phyloP scores from a whole-genome alignment of 2,888 invertebrate genomes.

The Yponomeuta cagnagella region DNA sequence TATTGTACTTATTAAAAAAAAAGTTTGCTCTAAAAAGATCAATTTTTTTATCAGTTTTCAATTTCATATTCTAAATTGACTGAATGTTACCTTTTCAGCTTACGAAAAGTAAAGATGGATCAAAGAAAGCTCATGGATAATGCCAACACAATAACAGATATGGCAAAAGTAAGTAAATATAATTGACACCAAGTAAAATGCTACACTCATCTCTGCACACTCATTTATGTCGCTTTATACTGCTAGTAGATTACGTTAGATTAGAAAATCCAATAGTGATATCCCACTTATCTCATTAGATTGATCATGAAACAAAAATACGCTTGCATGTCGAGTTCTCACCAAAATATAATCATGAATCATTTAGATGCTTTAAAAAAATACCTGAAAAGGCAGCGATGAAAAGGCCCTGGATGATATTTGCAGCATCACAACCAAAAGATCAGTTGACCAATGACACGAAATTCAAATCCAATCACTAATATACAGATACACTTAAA shows the following conservation, averaged over 20 bases:
- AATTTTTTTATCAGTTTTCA: too few relatives aligned
- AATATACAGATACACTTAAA: not conserved
- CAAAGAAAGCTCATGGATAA: constrained; percentile 99
- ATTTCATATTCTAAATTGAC: not conserved
- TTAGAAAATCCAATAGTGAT: constrained; percentile 14
- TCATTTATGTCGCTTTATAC: constrained; percentile 40
- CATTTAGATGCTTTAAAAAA: not conserved
- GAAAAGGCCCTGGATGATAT: too few relatives aligned
- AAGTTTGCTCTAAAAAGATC: too few relatives aligned
- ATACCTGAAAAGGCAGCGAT: too few relatives aligned
- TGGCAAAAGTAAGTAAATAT: constrained; percentile 93
- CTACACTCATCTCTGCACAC: constrained; percentile 60
- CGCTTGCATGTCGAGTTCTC: not conserved
- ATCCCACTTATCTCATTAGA: not conserved
- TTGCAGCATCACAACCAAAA: too few relatives aligned
- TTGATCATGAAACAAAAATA: not conserved
- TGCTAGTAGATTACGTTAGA: constrained; percentile 33
- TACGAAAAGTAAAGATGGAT: constrained; percentile 99
- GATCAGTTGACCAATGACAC: not conserved
- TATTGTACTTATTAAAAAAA: too few relatives aligned
- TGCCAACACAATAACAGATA: constrained; percentile 98
- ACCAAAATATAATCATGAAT: not conserved
- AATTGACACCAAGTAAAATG: constrained; percentile 35
- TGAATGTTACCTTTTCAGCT: constrained; percentile 74
- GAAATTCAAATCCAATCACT: not conserved